Percentiles rank a stretch among this genome's conserved stretches.
These are phyloP conservation scores for Epinotia bilunana DNA, from an alignment of 2,888 invertebrate species.

Conservation along the genomic window DNA sequence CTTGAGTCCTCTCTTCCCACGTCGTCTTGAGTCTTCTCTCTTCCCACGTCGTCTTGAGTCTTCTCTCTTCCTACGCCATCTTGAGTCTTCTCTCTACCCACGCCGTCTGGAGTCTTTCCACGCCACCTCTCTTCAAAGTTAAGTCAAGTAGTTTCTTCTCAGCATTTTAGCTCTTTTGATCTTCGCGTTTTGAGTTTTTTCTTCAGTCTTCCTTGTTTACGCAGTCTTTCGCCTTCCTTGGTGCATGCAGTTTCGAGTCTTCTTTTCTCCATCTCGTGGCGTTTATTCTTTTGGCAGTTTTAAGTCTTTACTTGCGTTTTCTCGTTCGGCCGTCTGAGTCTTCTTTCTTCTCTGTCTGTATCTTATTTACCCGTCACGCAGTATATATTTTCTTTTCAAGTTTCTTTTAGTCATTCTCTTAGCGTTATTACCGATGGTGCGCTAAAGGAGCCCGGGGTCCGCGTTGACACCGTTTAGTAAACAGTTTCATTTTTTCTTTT, in stretches of 20 bases:
- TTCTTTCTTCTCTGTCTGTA: constrained; percentile 4
- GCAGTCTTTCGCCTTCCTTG: not conserved
- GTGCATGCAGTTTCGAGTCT: not conserved
- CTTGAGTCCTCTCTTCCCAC: not conserved
- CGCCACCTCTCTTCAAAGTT: not conserved
- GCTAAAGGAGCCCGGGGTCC: constrained; percentile 14
- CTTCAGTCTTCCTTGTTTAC: not conserved
- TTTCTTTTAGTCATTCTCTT: no score
- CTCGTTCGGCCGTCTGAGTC: not conserved
- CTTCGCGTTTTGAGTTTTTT: no score
- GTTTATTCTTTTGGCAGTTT: no score
- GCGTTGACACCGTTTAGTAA: constrained; percentile 25
- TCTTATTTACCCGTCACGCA: constrained; percentile 5
- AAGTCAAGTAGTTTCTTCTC: no score
- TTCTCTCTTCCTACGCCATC: not conserved
- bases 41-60: not conserved
- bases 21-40: not conserved
- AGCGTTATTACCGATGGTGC: no score
- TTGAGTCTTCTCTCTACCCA: constrained; percentile 1
- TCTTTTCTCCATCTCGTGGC: not conserved
- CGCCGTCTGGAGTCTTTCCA: not conserved
- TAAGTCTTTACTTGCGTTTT: not conserved
- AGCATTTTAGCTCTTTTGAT: no score
- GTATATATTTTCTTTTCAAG: constrained; percentile 15
- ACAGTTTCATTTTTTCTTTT: not conserved